Percentiles rank a stretch among this genome's conserved stretches.
Conservation (phyloP, 1,140 invertebrate species). For the Pemphigus obesinymphae region DNA sequence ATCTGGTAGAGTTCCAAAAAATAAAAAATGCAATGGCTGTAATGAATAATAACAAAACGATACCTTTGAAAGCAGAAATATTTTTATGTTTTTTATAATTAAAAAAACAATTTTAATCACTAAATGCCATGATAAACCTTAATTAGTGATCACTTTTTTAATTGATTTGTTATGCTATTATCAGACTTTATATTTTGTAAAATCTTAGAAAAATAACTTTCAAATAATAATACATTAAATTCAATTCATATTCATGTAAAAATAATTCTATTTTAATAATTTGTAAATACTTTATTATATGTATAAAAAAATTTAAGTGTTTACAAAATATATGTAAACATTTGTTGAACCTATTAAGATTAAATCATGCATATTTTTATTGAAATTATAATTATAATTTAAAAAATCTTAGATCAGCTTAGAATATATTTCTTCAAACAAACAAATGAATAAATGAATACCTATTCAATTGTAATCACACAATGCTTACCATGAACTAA, state of each 20-base stretch:
- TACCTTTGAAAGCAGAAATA: background rate
- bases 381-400: too few relatives aligned
- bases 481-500: too few relatives aligned
- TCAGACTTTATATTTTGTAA: background rate
- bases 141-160: background rate
- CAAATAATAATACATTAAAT: background rate
- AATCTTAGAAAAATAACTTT: conserved; percentile 15
- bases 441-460: too few relatives aligned
- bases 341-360: conserved; percentile 21
- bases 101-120: background rate
- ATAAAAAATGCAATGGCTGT: background rate
- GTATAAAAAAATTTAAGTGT: background rate
- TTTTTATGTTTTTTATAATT: background rate
- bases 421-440: too few relatives aligned
- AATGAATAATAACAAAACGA: background rate
- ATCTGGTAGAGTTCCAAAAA: conserved; percentile 19
- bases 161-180: background rate
- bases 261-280: conserved; percentile 38
- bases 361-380: conserved; percentile 27
- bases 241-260: conserved; percentile 27
- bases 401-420: too few relatives aligned
- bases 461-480: too few relatives aligned
- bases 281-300: background rate
- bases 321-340: conserved; percentile 13
- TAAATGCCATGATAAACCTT: background rate